Base-by-base conservation (phyloP, 2,888 invertebrate species). In the Pammene aurita region DNA sequence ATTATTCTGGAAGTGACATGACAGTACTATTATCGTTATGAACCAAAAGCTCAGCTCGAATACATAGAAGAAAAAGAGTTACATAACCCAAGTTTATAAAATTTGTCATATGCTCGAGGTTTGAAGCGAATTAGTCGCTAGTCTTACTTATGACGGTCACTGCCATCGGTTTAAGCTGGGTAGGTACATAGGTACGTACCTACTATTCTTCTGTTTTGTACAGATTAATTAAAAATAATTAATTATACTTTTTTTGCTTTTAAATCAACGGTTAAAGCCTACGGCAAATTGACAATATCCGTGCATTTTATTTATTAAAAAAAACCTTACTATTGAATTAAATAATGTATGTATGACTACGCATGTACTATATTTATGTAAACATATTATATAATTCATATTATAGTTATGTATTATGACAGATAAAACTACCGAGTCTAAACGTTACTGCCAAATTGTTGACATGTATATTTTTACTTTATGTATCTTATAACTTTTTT, bases 91-190 rank as follows among this genome's bases (percentile, higher is more conserved):
- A 2, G 26, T 26, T 26, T 26, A 26, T 26, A 26, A 26, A 26
- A n/a, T 4, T 13, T 7, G 50, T 2, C 18, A 26, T 16, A 54
- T 54, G 34, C 7, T n/a, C 34, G 14, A 10, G 10, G 55, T 10
- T 14, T 38, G 38, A 38, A 55, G 38, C 7, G 42, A 18, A 10
- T 10, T n/a, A 10, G 14, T 57, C 18, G 18, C 16, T 61, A 14
- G 34, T 46, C 46, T 52, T 54, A 62, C 52, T 62, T 54, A 62
- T 62, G 52, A 41, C 26, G 6, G 26, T 54, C 63, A 52, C 62
- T 62, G 62, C 62, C 62, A 63, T 52, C 52, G 38, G 48, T 5
- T 7, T 6, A 2, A 26, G 4, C 26, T 26, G 26, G n/a, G n/a
- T 52, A n/a, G 38, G 16, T 38, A 38, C 18, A 13, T 38, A 38